Percentiles rank a stretch among this genome's conserved stretches.
phyloP scores from a whole-genome alignment of 2,888 invertebrate genomes.

The Drosophila sordidapex region DNA sequence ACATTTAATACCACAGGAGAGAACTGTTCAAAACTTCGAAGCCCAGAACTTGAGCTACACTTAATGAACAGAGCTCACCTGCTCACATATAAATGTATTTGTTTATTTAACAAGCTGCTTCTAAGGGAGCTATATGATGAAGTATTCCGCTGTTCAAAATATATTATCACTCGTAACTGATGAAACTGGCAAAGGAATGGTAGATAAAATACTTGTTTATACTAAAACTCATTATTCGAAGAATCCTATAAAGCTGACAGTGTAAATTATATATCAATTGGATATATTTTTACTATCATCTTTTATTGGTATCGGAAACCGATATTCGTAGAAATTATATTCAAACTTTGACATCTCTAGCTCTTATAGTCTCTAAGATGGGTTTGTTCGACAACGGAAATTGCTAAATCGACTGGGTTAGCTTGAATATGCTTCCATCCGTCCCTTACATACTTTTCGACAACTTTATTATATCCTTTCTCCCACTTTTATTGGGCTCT shows the following conservation, averaged over 20 bases:
- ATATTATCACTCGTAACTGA: background rate
- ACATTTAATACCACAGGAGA: slow-evolving; percentile 14
- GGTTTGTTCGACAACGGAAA: background rate
- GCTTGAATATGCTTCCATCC: background rate
- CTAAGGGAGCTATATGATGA: background rate
- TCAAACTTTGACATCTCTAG: background rate
- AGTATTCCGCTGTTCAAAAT: background rate
- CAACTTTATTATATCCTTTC: background rate
- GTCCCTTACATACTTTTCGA: background rate
- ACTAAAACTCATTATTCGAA: background rate
- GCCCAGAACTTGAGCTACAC: background rate
- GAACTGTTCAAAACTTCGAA: background rate
- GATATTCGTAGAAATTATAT: background rate
- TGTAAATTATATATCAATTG: background rate
- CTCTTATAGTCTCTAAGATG: background rate
- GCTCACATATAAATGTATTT: background rate
- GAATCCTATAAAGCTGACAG: background rate
- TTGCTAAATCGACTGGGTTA: background rate
- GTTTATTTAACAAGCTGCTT: background rate
- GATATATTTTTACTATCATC: background rate
- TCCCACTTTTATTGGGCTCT: background rate
- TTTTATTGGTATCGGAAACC: background rate
- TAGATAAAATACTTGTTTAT: background rate
- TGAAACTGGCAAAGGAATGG: background rate
- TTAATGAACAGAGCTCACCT: background rate